phyloP scores from a whole-genome alignment of 2,797 vertebrate species.

The Catostomus latipinnis region DNA sequence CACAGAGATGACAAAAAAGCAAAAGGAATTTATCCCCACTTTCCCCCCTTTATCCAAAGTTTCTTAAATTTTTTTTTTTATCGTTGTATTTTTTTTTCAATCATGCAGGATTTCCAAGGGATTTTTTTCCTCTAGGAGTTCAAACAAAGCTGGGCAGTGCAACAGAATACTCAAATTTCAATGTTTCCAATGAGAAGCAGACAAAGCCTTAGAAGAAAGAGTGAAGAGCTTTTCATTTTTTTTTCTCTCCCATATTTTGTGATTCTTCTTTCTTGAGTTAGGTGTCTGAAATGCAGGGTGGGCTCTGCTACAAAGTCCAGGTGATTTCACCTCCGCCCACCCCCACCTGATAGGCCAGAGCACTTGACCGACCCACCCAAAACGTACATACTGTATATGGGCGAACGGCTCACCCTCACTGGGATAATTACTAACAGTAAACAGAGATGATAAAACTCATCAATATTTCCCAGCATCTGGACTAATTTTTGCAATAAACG shows the following conservation, averaged over 20 bases:
- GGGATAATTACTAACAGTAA: slow-evolving; percentile 80
- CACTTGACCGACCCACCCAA: slow-evolving; percentile 56
- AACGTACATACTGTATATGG: slow-evolving; percentile 66
- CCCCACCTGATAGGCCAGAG: not conserved
- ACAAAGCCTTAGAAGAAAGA: slow-evolving; percentile 75
- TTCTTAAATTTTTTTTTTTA: slow-evolving; percentile 66
- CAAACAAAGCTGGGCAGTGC: slow-evolving; percentile 77
- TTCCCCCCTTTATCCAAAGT: slow-evolving; percentile 63
- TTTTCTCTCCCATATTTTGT: slow-evolving; percentile 59
- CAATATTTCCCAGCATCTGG: slow-evolving; percentile 85
- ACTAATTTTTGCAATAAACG: slow-evolving; percentile 76
- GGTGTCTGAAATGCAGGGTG: slow-evolving; percentile 59
- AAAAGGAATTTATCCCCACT: slow-evolving; percentile 63
- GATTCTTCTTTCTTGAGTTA: slow-evolving; percentile 66
- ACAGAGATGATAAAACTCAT: slow-evolving; percentile 99
- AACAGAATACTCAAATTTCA: slow-evolving; percentile 84
- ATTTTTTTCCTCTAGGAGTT: slow-evolving; percentile 66
- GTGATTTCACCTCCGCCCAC: slow-evolving; percentile 49
- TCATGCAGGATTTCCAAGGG: slow-evolving; percentile 83
- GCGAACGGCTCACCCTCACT: slow-evolving; percentile 70
- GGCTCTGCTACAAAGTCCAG: slow-evolving; percentile 51
- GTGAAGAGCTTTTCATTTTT: slow-evolving; percentile 74
- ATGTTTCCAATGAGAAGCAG: slow-evolving; percentile 75
- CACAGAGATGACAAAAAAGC: slow-evolving; percentile 73
- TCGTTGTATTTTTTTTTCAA: slow-evolving; percentile 70